Evolutionary conservation across 1,140 invertebrate genomes (phyloP).

Genomic region (Caenorhabditis remanei): DNA sequence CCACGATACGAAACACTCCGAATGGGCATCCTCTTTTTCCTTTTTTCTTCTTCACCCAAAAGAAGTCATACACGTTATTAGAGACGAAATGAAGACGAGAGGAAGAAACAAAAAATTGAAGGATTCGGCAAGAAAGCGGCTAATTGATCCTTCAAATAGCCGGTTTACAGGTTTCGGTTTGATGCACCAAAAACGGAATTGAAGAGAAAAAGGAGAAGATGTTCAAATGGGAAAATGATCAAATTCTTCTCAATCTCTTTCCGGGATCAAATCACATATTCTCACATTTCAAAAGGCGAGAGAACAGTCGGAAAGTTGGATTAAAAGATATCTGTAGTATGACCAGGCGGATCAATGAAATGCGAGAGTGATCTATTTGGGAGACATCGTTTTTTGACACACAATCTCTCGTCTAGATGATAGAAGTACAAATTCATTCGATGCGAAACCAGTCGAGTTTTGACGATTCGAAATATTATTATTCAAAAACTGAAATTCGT

Average conservation of each 20-base stretch:
- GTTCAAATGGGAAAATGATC: not conserved
- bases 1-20: conserved; percentile 18
- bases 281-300: conserved; percentile 11
- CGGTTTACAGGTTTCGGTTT: conserved; percentile 15
- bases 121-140: conserved; percentile 43
- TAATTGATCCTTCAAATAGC: conserved; percentile 47
- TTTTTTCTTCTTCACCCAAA: not conserved
- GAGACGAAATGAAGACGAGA: not conserved
- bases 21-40: conserved; percentile 3
- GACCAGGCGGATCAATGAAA: not conserved
- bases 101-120: conserved; percentile 30
- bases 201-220: not conserved
- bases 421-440: too few relatives aligned
- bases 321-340: conserved; percentile 1
- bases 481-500: too few relatives aligned
- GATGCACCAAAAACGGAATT: conserved; percentile 24
- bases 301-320: not conserved
- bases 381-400: too few relatives aligned
- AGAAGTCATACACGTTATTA: conserved; percentile 19
- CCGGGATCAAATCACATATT: not conserved
- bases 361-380: too few relatives aligned
- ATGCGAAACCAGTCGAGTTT: too few relatives aligned
- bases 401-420: too few relatives aligned
- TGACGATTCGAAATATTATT: too few relatives aligned
- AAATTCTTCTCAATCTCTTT: not conserved